Conservation (phyloP, 1,140 invertebrate genomes). For the Galendromus occidentalis region DNA sequence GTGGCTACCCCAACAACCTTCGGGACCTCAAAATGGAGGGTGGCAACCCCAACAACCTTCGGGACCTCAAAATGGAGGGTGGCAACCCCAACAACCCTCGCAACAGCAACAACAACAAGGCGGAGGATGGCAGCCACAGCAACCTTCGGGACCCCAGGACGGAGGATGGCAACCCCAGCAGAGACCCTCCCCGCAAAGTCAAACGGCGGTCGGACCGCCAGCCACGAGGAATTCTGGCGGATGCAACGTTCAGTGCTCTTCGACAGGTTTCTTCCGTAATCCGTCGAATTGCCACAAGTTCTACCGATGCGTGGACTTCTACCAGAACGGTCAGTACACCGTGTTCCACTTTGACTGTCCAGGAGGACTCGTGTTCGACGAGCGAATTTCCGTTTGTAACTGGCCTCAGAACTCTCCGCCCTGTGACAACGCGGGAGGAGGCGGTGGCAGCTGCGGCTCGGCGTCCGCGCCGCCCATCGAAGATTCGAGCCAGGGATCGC, state of each 20-base stretch:
- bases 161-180: neutral
- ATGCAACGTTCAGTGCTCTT: slow-evolving; percentile 13
- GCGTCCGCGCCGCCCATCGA: slow-evolving; percentile 17
- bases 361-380: slow-evolving; percentile 18
- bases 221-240: neutral
- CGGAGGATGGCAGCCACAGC: slow-evolving; percentile 4
- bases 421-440: slow-evolving; percentile 37
- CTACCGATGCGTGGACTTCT: slow-evolving; percentile 47
- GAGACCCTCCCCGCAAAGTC: neutral
- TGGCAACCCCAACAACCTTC: neutral
- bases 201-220: neutral
- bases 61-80: neutral
- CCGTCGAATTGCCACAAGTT: slow-evolving; percentile 46
- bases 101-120: neutral
- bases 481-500: neutral
- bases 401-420: slow-evolving; percentile 41
- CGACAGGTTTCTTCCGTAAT: slow-evolving; percentile 35
- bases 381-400: slow-evolving; percentile 43
- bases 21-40: neutral
- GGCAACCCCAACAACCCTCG: neutral
- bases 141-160: neutral
- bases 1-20: neutral
- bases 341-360: slow-evolving; percentile 19
- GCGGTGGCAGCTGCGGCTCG: slow-evolving; percentile 29
- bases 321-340: slow-evolving; percentile 29